These are phyloP conservation scores for Maccullochella peelii DNA, from an alignment of 2,113 vertebrate species.

Conservation along the genomic window DNA sequence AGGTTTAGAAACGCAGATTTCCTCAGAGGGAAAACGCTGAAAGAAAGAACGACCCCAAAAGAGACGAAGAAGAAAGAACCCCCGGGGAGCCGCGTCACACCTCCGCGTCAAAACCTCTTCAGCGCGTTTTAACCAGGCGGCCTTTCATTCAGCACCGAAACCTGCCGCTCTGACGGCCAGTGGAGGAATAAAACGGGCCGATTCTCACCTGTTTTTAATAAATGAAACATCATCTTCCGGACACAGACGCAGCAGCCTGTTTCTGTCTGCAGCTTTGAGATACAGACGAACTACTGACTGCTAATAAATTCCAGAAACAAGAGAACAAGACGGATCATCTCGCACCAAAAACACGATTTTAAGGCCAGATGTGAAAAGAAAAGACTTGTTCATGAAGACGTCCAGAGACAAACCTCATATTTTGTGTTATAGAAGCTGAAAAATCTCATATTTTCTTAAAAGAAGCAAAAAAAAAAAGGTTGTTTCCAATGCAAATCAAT, in stretches of 20 bases:
- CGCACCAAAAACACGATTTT: neutral
- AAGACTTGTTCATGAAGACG: neutral
- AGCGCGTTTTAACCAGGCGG: slow-evolving; percentile 1
- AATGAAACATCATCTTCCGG: neutral
- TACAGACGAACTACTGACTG: neutral
- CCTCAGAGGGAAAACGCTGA: slow-evolving; percentile 9
- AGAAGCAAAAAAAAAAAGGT: neutral
- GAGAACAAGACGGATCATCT: slow-evolving; percentile 3
- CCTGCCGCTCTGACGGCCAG: neutral
- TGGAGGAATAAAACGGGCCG: neutral
- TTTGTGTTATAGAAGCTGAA: neutral
- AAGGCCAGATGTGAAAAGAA: slow-evolving; percentile 14
- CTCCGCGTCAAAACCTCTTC: neutral
- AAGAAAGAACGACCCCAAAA: slow-evolving; percentile 36
- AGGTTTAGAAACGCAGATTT: slow-evolving; percentile 42
- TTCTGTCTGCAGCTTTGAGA: neutral
- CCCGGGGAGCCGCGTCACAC: slow-evolving; percentile 15
- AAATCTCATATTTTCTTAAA: neutral
- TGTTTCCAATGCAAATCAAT: neutral
- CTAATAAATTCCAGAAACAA: slow-evolving; percentile 16
- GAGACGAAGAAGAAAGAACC: slow-evolving; percentile 27
- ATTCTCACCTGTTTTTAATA: neutral
- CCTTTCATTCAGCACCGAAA: neutral
- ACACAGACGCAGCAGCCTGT: neutral
- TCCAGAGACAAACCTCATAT: neutral